Base-by-base conservation (phyloP, 1,140 invertebrate genomes). In the Drosophila burlai region DNA sequence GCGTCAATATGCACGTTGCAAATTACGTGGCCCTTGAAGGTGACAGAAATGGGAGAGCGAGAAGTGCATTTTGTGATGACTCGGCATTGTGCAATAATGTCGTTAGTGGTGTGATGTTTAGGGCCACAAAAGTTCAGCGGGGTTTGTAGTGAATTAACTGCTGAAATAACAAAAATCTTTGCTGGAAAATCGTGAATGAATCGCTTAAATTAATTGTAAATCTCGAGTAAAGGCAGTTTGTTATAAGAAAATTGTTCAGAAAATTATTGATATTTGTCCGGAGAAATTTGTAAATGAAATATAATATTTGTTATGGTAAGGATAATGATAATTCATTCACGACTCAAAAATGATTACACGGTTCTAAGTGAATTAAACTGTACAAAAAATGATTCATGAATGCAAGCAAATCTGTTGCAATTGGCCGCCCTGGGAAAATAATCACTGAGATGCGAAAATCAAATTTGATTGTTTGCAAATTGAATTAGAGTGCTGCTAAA, bases 11-110 rank as follows among this genome's bases (percentile, higher is more conserved):
- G 76, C 81, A 84, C 81, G 71, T 75, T 84, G 81, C 77, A 81
- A 84, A 81, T 73, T 83, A 83, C 81, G 81, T 83, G 81, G 81
- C 81, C 66, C 72, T 84, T 84, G 81, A 83, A 83, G 76, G 81
- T 83, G 76, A 80, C 72, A 76, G 63, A 60, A 81, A 64, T 55
- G 26, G 40, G 47, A 38, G 21, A 40, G 54, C 54, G 54, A 66
- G 52, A 61, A 83, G 61, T 80, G 81, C 81, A 83, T 68, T 76
- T 81, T 68, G 49, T 84, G 81, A 84, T 84, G 81, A 83, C 77
- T 72, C 4, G 54, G 40, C 76, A 71, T 49, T 75, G 64, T 57
- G 54, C 54, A 57, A 57, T 78, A 68, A 18, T 67, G 61, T 36
- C 24, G 63, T 68, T 34, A 34, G 46, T 43, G 49, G 57, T 31